Percentiles rank a stretch among this genome's conserved stretches.
Evolutionary conservation across 1,140 invertebrate genomes (phyloP).

Genomic region (Conus betulinus): DNA sequence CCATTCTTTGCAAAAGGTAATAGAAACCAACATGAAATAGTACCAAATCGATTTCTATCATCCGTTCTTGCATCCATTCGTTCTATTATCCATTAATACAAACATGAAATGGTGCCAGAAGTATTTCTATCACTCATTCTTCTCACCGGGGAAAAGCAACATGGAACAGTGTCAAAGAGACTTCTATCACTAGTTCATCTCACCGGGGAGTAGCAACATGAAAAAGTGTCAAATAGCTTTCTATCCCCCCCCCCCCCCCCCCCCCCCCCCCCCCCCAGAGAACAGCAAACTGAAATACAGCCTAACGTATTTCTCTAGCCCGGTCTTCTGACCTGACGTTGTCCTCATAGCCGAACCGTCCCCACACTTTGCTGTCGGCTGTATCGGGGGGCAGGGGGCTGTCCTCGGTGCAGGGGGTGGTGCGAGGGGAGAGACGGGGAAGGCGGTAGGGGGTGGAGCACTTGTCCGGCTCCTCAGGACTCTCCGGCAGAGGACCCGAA

Average conservation of each 20-base stretch:
- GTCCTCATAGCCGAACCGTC: slow-evolving; percentile 55
- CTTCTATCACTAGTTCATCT: not conserved
- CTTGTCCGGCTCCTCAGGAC: slow-evolving; percentile 29
- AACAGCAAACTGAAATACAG: too few species aligned
- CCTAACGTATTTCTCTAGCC: not conserved
- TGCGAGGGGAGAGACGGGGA: slow-evolving; percentile 42
- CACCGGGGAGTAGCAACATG: not conserved
- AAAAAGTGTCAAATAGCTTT: not conserved
- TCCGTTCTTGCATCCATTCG: too few species aligned
- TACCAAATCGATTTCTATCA: too few species aligned
- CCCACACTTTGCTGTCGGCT: slow-evolving; percentile 47
- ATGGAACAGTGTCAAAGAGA: too few species aligned
- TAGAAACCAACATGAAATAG: too few species aligned
- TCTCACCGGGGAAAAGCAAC: not conserved
- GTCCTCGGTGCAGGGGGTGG: slow-evolving; percentile 27
- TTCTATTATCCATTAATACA: too few species aligned
- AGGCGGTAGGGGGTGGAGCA: slow-evolving; percentile 52
- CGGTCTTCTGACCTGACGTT: slow-evolving; percentile 30
- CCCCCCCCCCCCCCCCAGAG: not conserved
- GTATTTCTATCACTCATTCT: too few species aligned
- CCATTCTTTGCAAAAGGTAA: too few species aligned
- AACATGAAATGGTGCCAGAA: too few species aligned
- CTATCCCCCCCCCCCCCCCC: not conserved
- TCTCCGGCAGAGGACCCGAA: slow-evolving; percentile 17
- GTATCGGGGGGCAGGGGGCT: not conserved